Evolutionary conservation across 2,888 invertebrate species (phyloP), one percentile per base, ranked within the genome.

Genomic region (Xanthostigma xanthostigma): DNA sequence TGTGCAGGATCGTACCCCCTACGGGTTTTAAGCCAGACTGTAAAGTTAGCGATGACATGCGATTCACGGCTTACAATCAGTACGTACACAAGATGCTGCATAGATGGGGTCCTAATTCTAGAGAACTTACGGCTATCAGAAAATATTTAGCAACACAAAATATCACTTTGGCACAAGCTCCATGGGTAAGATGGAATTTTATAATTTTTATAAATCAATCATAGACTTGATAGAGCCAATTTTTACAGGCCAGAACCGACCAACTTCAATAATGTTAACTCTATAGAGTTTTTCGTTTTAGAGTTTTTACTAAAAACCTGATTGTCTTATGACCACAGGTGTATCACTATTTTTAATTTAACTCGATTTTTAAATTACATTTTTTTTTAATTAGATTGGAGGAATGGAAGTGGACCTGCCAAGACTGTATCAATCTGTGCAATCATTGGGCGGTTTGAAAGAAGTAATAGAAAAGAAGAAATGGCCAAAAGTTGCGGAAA

Each of bases 371-470:
- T 27, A 3, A 17, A 17, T 27, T 27, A 48, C 40, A 38, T 33
- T 42, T 50, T 50, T 49, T 53, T 49, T 53, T 49, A 62, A 68
- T 48, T 57, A 83, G 84, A 80, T 93, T 55, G 91, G 92, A 34
- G 91, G 93, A 6, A 81, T 93, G 70, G 94, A 95, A 70, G 75
- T 94, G 0, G 91, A 95, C 64, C 68, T 95, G 3, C 86, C 90
- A 0, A 80, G 86, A 44, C 68, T 95, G 8, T 91, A 89, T 62
- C 83, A 85, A 58, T 80, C 84, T 0, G 91, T 95, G 0, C 87
- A 91, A 62, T 76, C 79, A 37, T 72, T 84, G 51, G 94, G 94
- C 0, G 94, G 94, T 0, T 70, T 93, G 11, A 85, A 85, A 59
- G 82, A 84, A 58, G 86, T 93, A 0, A 84, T 91, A 9, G 86